Base-by-base conservation (phyloP, 2,113 vertebrate species). In the Phalacrocorax aristotelis region DNA sequence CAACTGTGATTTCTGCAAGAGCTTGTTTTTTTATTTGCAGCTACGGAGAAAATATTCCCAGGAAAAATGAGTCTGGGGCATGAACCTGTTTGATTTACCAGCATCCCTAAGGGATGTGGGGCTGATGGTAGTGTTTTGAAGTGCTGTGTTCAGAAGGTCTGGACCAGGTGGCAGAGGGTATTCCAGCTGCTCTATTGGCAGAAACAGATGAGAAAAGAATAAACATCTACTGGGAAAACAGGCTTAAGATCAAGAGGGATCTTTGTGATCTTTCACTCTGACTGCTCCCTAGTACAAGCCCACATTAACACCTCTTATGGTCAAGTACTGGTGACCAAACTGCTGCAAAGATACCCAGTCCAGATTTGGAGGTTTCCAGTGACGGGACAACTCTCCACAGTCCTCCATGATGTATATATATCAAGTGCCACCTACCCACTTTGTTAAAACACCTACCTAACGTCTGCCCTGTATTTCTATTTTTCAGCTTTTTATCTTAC, bases 371-470 rank as follows among this genome's bases (percentile, higher is more conserved):
- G 72, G 27, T 65, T 87, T 81, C 69, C 42, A 46, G 22, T 51
- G 65, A 65, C 5, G 9, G 55, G 34, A 46, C 51, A 83, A 32
- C 74, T 83, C 26, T 60, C n/a, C 55, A 25, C 32, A 75, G 64
- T n/a, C 32, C 25, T 46, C 57, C 13, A 5, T 68, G 69, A 89
- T 44, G 15, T 30, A 3, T 57, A 49, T 30, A 3, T 57, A 49
- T 22, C 87, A 83, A 72, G 64, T 58, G 87, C 69, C 64, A 77
- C 62, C 92, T 74, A 70, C 90, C 22, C 38, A 64, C 78, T 84
- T 52, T n/a, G 27, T 82, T 91, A 54, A 79, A 87, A 95, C 89
- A 87, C 57, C 83, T 82, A 89, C 80, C 54, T 79, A 89, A 75
- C 7, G 0, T 93, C 89, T 95, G 84, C 34, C 58, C 22, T 60